These are phyloP conservation scores for Triplophysa rosa DNA, from an alignment of 2,113 vertebrate species.

Conservation along the genomic window DNA sequence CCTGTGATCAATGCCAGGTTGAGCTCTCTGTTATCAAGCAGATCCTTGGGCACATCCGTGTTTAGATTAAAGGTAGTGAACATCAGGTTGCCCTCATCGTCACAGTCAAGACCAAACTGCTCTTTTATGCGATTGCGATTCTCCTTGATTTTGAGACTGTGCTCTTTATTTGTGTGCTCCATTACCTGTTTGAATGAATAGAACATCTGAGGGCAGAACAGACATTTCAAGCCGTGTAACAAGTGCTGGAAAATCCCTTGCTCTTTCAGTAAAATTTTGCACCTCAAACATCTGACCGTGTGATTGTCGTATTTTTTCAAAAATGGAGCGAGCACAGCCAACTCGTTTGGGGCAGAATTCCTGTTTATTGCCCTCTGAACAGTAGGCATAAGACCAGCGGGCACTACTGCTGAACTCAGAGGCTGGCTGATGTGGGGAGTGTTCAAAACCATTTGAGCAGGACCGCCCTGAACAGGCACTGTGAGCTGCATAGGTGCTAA, in stretches of 20 bases:
- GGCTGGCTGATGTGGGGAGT: constrained; percentile 56
- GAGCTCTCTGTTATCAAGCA: constrained; percentile 79
- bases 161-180: constrained; percentile 76
- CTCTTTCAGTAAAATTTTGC: constrained; percentile 77
- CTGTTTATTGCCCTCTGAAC: constrained; percentile 21
- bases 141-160: constrained; percentile 72
- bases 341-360: constrained; percentile 57
- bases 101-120: constrained; percentile 72
- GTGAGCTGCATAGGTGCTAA: constrained; percentile 81
- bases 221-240: constrained; percentile 82
- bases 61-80: constrained; percentile 82
- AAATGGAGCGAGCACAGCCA: constrained; percentile 78
- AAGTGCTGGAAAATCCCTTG: constrained; percentile 81
- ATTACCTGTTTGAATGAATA: constrained; percentile 77
- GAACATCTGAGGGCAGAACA: constrained; percentile 83
- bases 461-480: constrained; percentile 70
- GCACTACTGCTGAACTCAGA: constrained; percentile 9
- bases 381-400: constrained; percentile 29
- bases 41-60: constrained; percentile 75
- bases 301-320: constrained; percentile 79
- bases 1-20: constrained; percentile 80
- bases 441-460: constrained; percentile 71
- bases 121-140: constrained; percentile 76
- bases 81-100: constrained; percentile 75
- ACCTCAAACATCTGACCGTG: constrained; percentile 75